phyloP scores from a whole-genome alignment of 2,888 invertebrate genomes.

The Ecliptopera silaceata region DNA sequence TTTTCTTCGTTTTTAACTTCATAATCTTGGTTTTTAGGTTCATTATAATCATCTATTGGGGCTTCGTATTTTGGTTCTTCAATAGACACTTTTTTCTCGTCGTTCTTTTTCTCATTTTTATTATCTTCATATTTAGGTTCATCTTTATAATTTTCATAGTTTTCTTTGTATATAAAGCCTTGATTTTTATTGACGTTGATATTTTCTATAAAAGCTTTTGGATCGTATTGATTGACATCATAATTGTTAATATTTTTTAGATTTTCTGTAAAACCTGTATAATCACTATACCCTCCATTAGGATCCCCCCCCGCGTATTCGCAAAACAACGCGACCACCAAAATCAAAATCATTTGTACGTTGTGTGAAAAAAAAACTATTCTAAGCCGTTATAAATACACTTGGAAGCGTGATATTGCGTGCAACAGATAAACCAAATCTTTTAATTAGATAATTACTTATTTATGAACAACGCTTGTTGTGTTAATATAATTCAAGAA shows the following conservation, averaged over 20 bases:
- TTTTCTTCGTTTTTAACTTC: background rate
- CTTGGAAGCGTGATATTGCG: conserved; percentile 2
- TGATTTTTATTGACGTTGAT: background rate
- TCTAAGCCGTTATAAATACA: conserved; percentile 7
- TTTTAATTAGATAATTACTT: background rate
- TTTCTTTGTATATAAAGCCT: background rate
- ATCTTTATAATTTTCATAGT: background rate
- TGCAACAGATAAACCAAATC: background rate
- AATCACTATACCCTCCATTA: background rate
- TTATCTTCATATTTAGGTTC: background rate
- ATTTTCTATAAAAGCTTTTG: background rate
- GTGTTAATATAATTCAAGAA: background rate
- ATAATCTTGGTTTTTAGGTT: background rate
- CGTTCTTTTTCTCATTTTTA: background rate
- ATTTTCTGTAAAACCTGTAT: background rate
- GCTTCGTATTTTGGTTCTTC: background rate
- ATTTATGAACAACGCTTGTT: background rate
- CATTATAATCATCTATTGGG: background rate
- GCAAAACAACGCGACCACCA: conserved; percentile 8
- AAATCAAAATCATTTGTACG: conserved; percentile 15
- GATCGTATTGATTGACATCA: background rate
- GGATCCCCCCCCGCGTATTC: conserved; percentile 3
- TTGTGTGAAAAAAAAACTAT: background rate
- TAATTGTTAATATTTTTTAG: background rate
- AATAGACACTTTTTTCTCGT: too few relatives aligned